Evolutionary conservation across 2,113 vertebrate genomes (phyloP), one percentile per base, ranked within the genome.

Genomic region (Odontesthes bonariensis): DNA sequence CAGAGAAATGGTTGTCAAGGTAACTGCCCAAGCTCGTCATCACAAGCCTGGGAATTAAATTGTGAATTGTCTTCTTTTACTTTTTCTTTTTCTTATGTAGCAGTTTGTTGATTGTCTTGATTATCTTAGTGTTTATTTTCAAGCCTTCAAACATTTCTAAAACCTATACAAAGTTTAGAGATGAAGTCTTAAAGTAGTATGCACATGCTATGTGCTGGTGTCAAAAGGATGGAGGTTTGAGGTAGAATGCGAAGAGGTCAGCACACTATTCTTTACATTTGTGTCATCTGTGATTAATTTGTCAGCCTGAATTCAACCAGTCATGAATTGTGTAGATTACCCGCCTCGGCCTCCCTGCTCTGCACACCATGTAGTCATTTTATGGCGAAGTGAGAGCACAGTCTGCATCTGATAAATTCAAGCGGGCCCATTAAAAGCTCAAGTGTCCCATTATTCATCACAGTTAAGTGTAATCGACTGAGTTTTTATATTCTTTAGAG

Each of bases 311-410:
- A 77, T 79, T 83, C 32, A 72, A 55, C 75, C 7, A 75, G 52
- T 65, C 55, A 33, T 77, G 17, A 65, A 55, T 51, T 23, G 22
- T 70, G 31, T 59, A 75, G 79, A 85, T 79, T 55, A 47, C 55
- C 23, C 33, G 61, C 46, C 68, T 56, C n/a, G 1, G 20, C 75
- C 9, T 78, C 20, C 27, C 1, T 20, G 23, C 57, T 60, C 46
- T 44, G 22, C 19, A 56, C 17, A 22, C 20, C 13, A 33, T 55
- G 16, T 8, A 44, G 52, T 31, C 31, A 11, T 64, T 73, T 85
- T 85, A 87, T 71, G 85, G 85, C 86, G 81, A 83, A 90, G 73
- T 84, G 55, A 81, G 73, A 57, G 4, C 47, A 19, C 17, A 59
- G 52, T 79, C 55, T 74, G 59, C 57, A 68, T 77, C 58, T 74